These are phyloP conservation scores for Sepiola atlantica DNA, from an alignment of 2,888 invertebrate genomes.

Conservation along the genomic window DNA sequence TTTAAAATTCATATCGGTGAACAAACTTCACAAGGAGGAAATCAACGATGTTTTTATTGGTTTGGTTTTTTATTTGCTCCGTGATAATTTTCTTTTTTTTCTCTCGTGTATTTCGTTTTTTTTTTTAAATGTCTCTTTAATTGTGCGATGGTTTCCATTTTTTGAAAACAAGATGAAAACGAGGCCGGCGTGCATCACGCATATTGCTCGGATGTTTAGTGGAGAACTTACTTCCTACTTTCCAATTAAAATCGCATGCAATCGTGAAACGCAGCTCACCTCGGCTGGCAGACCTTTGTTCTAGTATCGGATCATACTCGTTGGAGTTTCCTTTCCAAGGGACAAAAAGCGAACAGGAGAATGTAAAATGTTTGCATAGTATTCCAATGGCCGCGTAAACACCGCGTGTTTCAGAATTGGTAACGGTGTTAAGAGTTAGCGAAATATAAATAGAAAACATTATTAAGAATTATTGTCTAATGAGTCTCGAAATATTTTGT, in stretches of 20 bases:
- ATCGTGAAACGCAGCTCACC: not conserved
- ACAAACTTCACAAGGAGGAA: not conserved
- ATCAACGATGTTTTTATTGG: not conserved
- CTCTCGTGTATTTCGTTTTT: no score
- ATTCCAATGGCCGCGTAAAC: no score
- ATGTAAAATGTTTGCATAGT: no score
- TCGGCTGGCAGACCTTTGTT: not conserved
- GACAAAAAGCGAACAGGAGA: no score
- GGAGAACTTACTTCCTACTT: conserved; percentile 1
- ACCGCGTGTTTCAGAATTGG: no score
- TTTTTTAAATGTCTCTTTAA: not conserved
- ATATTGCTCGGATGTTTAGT: not conserved
- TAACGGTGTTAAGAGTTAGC: no score
- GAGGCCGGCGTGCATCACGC: not conserved
- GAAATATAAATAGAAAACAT: no score
- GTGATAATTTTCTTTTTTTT: no score
- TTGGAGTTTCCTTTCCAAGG: not conserved
- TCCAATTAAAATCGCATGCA: not conserved
- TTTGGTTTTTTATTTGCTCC: not conserved
- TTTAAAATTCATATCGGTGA: not conserved
- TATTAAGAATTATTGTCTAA: no score
- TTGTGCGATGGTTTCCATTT: not conserved
- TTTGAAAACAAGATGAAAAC: conserved; percentile 4
- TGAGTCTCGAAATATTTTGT: no score
- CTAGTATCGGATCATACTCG: not conserved